Evolutionary conservation across 2,888 invertebrate genomes (phyloP).

Genomic region (Camponotus fellah): DNA sequence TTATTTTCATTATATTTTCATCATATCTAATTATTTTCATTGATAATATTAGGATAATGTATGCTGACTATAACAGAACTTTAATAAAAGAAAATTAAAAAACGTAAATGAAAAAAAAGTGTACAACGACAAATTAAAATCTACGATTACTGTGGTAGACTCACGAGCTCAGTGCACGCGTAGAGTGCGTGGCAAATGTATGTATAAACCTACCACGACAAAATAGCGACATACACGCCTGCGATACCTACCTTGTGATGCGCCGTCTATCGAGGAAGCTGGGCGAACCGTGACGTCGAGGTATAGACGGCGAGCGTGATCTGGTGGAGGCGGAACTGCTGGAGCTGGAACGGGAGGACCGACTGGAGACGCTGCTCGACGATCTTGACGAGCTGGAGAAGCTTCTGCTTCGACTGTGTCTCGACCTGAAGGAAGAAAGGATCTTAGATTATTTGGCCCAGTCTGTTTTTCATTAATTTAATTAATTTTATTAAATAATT

Average conservation of each 20-base stretch:
- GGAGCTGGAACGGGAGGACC: slow-evolving; percentile 87
- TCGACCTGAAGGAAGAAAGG: slow-evolving; percentile 72
- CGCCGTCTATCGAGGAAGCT: slow-evolving; percentile 97
- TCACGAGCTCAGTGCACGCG: slow-evolving; percentile 70
- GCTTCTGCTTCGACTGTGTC: slow-evolving; percentile 82
- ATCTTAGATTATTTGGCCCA: background rate
- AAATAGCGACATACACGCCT: slow-evolving; percentile 38
- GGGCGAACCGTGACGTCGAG: slow-evolving; percentile 96
- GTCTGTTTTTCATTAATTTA: background rate
- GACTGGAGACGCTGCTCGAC: slow-evolving; percentile 88
- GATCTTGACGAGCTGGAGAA: slow-evolving; percentile 84
- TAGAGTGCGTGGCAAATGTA: slow-evolving; percentile 73
- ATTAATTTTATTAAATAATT: background rate
- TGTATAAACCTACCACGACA: slow-evolving; percentile 54
- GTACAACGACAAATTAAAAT: slow-evolving; percentile 65
- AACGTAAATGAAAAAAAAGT: slow-evolving; percentile 61
- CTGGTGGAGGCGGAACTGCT: slow-evolving; percentile 85
- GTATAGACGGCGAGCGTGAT: slow-evolving; percentile 95
- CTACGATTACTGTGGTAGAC: slow-evolving; percentile 75
- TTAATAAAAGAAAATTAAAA: slow-evolving; percentile 31
- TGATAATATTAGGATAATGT: background rate
- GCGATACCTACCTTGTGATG: slow-evolving; percentile 93
- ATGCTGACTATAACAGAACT: slow-evolving; percentile 28
- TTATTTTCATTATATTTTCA: too few relatives aligned
- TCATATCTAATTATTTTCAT: slow-evolving; percentile 26